These are phyloP conservation scores for Eriocheir sinensis DNA, from an alignment of 1,140 invertebrate species.

Conservation along the genomic window DNA sequence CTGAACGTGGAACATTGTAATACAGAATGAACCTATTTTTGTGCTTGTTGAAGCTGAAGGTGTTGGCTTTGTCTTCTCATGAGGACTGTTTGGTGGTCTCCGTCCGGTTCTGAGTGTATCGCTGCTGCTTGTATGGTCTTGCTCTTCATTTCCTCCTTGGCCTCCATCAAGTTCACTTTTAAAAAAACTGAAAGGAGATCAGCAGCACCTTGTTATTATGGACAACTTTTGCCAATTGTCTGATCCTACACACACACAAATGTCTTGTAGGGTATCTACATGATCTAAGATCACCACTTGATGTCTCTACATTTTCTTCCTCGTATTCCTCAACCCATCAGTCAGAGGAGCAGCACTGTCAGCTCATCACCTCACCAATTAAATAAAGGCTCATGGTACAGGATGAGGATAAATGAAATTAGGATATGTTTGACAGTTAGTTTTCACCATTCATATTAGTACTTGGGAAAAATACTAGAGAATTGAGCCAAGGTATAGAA, in stretches of 20 bases:
- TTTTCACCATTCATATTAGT: no score
- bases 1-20: no score
- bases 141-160: neutral
- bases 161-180: neutral
- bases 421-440: no score
- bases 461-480: no score
- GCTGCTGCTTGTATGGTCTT: neutral
- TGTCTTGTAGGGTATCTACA: neutral
- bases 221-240: neutral
- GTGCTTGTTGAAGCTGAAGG: no score
- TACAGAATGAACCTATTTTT: no score
- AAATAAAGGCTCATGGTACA: no score
- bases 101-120: conserved; percentile 3
- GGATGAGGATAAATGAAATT: no score
- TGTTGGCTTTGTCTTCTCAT: neutral
- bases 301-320: neutral
- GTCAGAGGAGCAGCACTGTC: neutral
- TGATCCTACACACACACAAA: neutral
- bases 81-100: neutral
- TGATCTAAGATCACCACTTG: neutral
- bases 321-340: neutral
- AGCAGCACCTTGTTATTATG: neutral
- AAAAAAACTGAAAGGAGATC: neutral
- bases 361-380: neutral
- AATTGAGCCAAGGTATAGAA: no score